Conservation (phyloP, 2,797 vertebrate genomes). For the Gorsachius magnificus region DNA sequence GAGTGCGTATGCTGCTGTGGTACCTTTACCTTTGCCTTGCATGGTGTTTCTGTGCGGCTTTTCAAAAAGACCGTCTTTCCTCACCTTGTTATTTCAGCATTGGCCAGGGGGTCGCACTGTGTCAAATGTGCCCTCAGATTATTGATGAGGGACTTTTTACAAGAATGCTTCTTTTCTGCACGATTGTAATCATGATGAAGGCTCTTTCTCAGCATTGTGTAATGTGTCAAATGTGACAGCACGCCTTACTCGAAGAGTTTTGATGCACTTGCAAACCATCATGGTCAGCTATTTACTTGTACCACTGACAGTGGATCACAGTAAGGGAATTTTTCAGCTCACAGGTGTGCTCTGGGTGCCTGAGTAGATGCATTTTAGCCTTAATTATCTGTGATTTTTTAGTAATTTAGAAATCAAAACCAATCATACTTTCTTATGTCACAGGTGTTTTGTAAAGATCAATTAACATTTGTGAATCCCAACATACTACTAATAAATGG, state of each 20-base stretch:
- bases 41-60: background rate
- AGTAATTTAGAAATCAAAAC: background rate
- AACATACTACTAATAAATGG: background rate
- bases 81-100: background rate
- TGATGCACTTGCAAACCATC: background rate
- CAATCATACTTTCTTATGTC: background rate
- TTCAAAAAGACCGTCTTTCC: background rate
- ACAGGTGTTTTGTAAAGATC: background rate
- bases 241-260: background rate
- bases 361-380: background rate
- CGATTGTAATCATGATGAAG: rapidly evolving
- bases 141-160: background rate
- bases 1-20: background rate
- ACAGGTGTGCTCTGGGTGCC: background rate
- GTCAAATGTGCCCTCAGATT: background rate
- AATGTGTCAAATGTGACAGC: background rate
- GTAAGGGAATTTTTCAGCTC: background rate
- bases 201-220: background rate
- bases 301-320: background rate
- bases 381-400: background rate
- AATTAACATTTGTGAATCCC: background rate
- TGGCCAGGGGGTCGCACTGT: background rate
- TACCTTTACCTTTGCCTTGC: background rate
- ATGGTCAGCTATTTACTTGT: background rate
- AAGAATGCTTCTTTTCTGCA: background rate